Base-by-base conservation (phyloP, 1,140 invertebrate species). In the Laupala kohalensis region DNA sequence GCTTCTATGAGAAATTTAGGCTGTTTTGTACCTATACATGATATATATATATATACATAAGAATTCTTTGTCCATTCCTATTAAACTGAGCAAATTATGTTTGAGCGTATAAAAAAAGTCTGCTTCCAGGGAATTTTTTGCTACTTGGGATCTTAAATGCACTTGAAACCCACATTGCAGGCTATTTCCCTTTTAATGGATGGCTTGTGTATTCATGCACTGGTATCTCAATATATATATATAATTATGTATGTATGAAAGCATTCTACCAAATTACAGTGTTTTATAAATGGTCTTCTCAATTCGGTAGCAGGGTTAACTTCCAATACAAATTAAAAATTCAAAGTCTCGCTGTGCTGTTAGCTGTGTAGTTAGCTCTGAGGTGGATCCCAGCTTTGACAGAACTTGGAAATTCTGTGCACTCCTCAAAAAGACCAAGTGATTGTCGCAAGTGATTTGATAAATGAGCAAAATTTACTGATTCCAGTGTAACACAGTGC, bases 21-120 rank as follows among this genome's bases (percentile, higher is more conserved):
- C 37, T 72, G 65, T 72, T 72, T 72, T 72, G 66, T 72, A 72
- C 71, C 63, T 72, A 72, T 68, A 72, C 62, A 72, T 53, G 27
- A 64, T 25, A 68, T 68, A 68, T 68, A 28, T 71, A 63, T 65
- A 29, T 23, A 27, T 65, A 24, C 64, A 13, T 53, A 25, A 37
- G n/a, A 24, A 24, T 25, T 25, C 63, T 64, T 28, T 65, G 69
- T 71, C 62, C 69, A 71, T 71, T 66, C 70, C 64, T 64, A 64
- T 23, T 24, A 25, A 66, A 65, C 27, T 19, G 62, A 64, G 19
- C 23, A 23, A 63, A n/a, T 13, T n/a, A n/a, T 53, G 53, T 71
- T 65, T 19, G 27, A 23, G 64, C 62, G n/a, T 64, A 64, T 64
- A 65, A 67, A 70, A n/a, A n/a, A 64, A 65, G 27, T 28, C n/a